Evolutionary conservation across 2,797 vertebrate genomes (phyloP), one percentile per base, ranked within the genome.

Genomic region (Gymnoscopelus microlampas): DNA sequence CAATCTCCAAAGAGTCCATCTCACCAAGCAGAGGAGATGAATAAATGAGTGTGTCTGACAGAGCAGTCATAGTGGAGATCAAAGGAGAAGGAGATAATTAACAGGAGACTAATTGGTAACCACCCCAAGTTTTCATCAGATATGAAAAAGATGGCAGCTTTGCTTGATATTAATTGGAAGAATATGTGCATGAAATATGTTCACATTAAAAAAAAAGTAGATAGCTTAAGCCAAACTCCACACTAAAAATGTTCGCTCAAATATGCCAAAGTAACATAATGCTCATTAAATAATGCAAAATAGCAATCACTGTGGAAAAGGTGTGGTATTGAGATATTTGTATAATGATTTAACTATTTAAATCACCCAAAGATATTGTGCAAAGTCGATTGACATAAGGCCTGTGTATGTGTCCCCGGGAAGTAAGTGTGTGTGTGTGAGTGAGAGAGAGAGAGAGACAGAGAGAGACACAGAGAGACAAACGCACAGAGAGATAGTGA

Each of bases 21-120:
- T 89, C 78, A 84, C 83, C 83, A 78, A 89, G 85, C 83, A 89
- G 88, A 89, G 83, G 82, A 90, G 91, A 92, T 92, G 90, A 94
- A 93, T 93, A 92, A 92, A 93, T 93, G 90, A 93, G 83, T 85
- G 80, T 63, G 67, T 91, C 91, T 93, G 93, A 94, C 90, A 88
- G 89, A 92, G 89, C 87, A 92, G 91, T 91, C 91, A 89, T 89
- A 86, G 90, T 84, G 81, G 73, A 91, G 93, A 94, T 95, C 93
- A 94, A 93, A 94, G 89, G 84, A 90, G 82, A 90, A 85, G 84
- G 88, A 91, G 90, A 93, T 94, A 92, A 95, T 95, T 94, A 95
- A 93, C 91, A 91, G 93, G 82, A 89, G 80, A 93, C 91, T 94
- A 94, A 95, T 93, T 94, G 92, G 90, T 93, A 94, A 91, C 92